Evolutionary conservation across 2,797 vertebrate species (phyloP).

Genomic region (Myotis pilosus): DNA sequence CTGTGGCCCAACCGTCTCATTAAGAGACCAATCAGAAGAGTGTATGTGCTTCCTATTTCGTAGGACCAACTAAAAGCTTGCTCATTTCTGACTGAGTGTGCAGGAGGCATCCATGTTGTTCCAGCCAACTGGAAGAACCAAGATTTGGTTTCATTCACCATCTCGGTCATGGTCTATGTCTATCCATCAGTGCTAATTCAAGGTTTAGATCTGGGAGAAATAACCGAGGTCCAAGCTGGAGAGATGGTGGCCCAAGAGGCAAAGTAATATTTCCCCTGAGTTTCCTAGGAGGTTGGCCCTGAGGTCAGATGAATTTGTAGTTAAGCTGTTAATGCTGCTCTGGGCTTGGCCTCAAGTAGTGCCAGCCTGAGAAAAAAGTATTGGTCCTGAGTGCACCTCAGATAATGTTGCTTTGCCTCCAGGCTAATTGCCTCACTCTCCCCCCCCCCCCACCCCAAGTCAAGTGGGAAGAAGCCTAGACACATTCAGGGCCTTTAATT

Average conservation of each 20-base stretch:
- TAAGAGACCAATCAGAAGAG: slow-evolving; percentile 42
- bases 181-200: background rate
- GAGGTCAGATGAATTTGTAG: background rate
- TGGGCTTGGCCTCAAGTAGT: background rate
- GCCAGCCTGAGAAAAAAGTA: background rate
- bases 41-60: background rate
- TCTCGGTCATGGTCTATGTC: background rate
- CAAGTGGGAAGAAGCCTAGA: background rate
- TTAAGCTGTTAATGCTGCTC: background rate
- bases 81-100: slow-evolving; percentile 40
- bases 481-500: slow-evolving; percentile 8
- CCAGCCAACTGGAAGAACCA: slow-evolving; percentile 36
- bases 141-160: background rate
- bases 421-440: background rate
- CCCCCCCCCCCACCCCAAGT: background rate
- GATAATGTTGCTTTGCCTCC: background rate
- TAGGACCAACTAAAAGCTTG: background rate
- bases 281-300: background rate
- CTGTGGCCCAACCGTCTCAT: background rate
- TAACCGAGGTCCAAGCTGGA: background rate
- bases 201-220: slow-evolving; percentile 6
- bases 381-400: background rate
- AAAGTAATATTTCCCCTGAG: background rate
- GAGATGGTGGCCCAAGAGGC: background rate
- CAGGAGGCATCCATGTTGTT: too few relatives aligned